Percentiles rank a stretch among this genome's conserved stretches.
Conservation (phyloP, 2,113 vertebrate genomes). For the Morone saxatilis region DNA sequence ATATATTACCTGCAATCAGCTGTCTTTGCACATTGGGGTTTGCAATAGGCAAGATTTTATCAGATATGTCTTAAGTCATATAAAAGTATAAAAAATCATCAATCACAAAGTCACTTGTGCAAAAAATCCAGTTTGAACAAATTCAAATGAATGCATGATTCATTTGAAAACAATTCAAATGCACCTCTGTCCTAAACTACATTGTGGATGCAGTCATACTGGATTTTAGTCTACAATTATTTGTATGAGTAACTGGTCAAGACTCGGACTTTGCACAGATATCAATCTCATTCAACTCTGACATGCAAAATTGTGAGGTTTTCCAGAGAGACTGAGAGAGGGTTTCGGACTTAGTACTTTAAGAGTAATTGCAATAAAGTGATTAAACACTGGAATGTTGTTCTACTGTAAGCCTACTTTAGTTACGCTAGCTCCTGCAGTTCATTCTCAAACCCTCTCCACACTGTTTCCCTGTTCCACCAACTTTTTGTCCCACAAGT, state of each 20-base stretch:
- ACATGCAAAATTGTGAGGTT: neutral
- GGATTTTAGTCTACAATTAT: neutral
- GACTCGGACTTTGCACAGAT: neutral
- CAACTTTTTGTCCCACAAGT: neutral
- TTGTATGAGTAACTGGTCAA: too few species aligned
- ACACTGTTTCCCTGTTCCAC: neutral
- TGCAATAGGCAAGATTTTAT: neutral
- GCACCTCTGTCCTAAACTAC: neutral
- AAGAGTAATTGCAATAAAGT: neutral
- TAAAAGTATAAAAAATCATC: neutral
- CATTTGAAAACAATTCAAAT: neutral
- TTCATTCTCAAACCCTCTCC: too few species aligned
- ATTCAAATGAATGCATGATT: neutral
- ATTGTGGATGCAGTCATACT: neutral
- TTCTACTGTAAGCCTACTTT: neutral
- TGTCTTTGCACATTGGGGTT: neutral
- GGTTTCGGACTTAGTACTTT: too few species aligned
- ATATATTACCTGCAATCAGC: neutral
- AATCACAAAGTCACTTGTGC: neutral
- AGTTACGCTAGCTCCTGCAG: neutral
- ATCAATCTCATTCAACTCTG: neutral
- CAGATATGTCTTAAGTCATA: neutral
- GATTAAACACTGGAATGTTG: neutral
- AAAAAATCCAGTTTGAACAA: neutral
- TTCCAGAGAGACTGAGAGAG: neutral